Base-by-base conservation (phyloP, 1,140 invertebrate species). In the Orius insidiosus region DNA sequence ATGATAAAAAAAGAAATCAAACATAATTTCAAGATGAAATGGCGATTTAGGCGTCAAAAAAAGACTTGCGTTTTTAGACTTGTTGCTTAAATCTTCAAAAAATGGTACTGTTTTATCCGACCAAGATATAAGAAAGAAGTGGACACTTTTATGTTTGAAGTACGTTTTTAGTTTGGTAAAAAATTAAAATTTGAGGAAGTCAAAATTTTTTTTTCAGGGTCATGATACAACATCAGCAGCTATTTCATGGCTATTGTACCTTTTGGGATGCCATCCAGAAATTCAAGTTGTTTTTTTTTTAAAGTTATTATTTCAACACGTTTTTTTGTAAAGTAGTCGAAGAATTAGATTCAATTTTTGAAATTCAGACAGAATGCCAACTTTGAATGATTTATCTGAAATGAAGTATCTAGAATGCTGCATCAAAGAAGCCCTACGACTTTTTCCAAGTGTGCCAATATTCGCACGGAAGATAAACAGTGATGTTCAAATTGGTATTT, bases 101-200 rank as follows among this genome's bases (percentile, higher is more conserved):
- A 39, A 58, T 9, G 48, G 48, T n/a, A 41, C 39, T n/a, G 36
- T 53, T 34, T 24, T 49, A 42, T 46, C 65, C 0, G 69, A 76
- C 51, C 67, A 72, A 40, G 73, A 80, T 55, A 80, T 87, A 36
- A 65, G 77, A 39, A 86, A 59, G 84, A 87, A 66, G 81, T 85
- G 11, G 81, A 85, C 55, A 87, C 83, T 4, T 87, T 88, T 54
- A 85, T 81, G 73, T 82, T 83, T 60, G 78, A 78, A 64, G 78
- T 78, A 4, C 7, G 24, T 24, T 24, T 24, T 24, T 24, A 24
- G 9, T n/a, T 36, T 3, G 4, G 3, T 3, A 36, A 36, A 36
- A 15, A 36, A 36, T 9, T 4, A 15, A 4, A 36, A n/a, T 36
- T 36, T 36, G n/a, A n/a, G n/a, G n/a, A n/a, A n/a, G n/a, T n/a